These are phyloP conservation scores for Conus canariensis DNA, from an alignment of 2,888 invertebrate genomes.

Conservation along the genomic window DNA sequence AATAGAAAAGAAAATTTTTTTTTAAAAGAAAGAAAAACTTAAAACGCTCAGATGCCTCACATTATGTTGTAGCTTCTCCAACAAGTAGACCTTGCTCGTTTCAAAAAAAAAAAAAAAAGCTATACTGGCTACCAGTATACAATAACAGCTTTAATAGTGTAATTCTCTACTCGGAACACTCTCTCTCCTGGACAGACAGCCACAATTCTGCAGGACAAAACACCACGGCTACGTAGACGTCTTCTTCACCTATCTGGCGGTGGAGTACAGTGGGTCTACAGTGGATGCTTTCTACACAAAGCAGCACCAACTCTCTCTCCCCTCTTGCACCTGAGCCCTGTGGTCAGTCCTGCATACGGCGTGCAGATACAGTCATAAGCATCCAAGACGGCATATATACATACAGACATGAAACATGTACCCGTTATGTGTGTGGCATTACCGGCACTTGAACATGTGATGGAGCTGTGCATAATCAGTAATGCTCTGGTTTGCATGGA, in stretches of 20 bases:
- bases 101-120: background rate
- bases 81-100: background rate
- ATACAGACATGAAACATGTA: slow-evolving; percentile 22
- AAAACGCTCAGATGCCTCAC: background rate
- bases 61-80: background rate
- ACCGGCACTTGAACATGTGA: slow-evolving; percentile 29
- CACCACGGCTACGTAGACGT: background rate
- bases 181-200: background rate
- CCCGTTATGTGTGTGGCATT: slow-evolving; percentile 22
- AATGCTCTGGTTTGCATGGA: slow-evolving; percentile 13
- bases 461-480: slow-evolving; percentile 23
- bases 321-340: background rate
- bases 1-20: background rate
- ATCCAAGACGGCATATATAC: background rate
- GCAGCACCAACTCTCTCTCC: background rate
- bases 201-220: background rate
- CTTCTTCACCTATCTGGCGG: background rate
- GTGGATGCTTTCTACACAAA: background rate
- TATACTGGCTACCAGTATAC: background rate
- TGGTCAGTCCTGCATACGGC: background rate
- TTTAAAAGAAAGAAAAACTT: background rate
- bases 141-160: background rate
- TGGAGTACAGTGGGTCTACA: no score
- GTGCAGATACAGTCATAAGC: background rate
- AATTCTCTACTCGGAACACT: background rate